Conservation (phyloP, 2,113 vertebrate genomes). For the Neotoma lepida region DNA sequence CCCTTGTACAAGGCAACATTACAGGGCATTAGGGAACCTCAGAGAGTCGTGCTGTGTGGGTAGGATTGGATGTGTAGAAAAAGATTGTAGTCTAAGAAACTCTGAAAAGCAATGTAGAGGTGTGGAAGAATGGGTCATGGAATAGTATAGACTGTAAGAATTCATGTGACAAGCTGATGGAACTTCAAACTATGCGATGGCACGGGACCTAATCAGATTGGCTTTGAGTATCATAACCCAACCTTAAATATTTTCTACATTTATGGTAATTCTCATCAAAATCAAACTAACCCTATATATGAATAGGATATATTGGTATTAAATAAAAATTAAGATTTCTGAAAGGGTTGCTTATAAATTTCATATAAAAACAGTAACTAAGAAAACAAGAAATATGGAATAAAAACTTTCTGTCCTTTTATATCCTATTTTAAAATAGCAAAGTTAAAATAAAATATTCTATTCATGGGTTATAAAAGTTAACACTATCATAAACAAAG, state of each 20-base stretch:
- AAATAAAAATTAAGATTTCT: conserved; percentile 34
- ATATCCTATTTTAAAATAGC: conserved; percentile 45
- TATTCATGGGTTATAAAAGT: conserved; percentile 1
- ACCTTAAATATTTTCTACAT: conserved; percentile 15
- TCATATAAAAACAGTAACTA: conserved; percentile 18
- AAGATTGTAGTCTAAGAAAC: not conserved
- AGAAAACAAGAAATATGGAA: conserved; percentile 43
- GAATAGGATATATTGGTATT: not conserved
- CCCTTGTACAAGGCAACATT: not conserved
- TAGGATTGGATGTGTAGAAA: not conserved
- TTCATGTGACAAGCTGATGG: not conserved
- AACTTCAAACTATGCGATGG: not conserved
- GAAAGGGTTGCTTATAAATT: conserved; percentile 4
- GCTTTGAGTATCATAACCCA: not conserved
- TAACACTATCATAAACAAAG: conserved; percentile 17
- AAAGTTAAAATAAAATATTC: conserved; percentile 51
- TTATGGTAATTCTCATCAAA: conserved; percentile 52
- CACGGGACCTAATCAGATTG: not conserved
- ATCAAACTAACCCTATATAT: conserved; percentile 54
- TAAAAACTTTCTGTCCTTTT: conserved; percentile 7
- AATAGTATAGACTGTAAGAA: not conserved
- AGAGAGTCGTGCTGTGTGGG: not conserved
- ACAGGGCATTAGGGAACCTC: not conserved
- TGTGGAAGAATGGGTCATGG: not conserved
- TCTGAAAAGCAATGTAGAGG: not conserved